Conservation (phyloP, 53 echinoderm and acorn worm species). For the Zoroaster sp. region DNA sequence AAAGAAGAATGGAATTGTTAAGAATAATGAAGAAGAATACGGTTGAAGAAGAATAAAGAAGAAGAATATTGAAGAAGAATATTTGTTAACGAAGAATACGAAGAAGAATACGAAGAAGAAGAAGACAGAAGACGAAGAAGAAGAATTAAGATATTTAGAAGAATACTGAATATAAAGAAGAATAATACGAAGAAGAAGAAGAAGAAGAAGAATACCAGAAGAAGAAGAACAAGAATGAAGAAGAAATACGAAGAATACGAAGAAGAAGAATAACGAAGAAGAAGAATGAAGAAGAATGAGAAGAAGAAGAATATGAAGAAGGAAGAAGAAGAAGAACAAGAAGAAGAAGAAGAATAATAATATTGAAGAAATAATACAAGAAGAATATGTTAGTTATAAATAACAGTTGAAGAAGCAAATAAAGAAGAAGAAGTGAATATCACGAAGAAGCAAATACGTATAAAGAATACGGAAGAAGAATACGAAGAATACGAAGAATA, state of each 20-base stretch:
- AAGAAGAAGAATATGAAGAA: too few relatives aligned
- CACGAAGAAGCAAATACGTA: neutral
- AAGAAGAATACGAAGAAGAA: too few relatives aligned
- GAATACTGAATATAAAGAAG: neutral
- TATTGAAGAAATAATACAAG: neutral
- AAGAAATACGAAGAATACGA: too few relatives aligned
- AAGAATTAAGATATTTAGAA: neutral
- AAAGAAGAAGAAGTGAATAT: neutral
- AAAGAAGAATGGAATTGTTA: too few relatives aligned
- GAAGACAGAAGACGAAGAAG: neutral
- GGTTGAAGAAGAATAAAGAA: neutral
- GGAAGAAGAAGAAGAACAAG: too few relatives aligned
- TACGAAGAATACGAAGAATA: too few relatives aligned
- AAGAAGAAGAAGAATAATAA: too few relatives aligned
- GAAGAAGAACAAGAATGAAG: neutral
- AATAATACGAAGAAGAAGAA: too few relatives aligned
- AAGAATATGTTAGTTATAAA: neutral
- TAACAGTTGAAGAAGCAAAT: neutral
- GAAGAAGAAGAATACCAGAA: too few relatives aligned
- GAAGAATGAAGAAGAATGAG: too few relatives aligned
- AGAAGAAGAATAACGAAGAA: too few relatives aligned
- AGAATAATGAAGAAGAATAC: neutral
- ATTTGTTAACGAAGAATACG: neutral
- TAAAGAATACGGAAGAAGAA: too few relatives aligned
- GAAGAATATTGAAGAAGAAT: neutral